Evolutionary conservation across 2,888 invertebrate species (phyloP).

Genomic region (Lumbricus terrestris): DNA sequence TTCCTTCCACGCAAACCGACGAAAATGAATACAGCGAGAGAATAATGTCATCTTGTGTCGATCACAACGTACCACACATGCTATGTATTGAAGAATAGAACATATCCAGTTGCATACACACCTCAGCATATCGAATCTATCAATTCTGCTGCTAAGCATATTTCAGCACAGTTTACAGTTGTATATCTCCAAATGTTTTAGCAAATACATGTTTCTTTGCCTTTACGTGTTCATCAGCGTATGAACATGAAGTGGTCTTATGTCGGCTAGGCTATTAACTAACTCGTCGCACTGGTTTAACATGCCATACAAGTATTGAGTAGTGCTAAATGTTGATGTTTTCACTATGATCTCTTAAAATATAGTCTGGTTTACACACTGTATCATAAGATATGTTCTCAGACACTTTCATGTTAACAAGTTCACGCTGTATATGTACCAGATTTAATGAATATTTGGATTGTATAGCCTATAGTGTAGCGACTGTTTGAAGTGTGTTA

Average conservation of each 20-base stretch:
- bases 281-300: no score
- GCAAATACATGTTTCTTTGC: not conserved
- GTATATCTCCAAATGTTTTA: not conserved
- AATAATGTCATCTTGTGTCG: not conserved
- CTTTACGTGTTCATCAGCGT: not conserved
- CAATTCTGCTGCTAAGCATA: not conserved
- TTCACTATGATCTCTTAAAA: no score
- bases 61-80: not conserved
- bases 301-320: no score
- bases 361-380: no score
- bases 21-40: not conserved
- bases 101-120: not conserved
- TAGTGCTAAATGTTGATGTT: no score
- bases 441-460: no score
- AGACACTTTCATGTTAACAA: no score
- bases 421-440: no score
- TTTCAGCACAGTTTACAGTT: not conserved
- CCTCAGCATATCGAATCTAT: not conserved
- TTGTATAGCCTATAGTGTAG: no score
- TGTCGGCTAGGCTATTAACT: no score
- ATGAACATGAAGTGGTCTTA: not conserved
- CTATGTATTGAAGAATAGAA: constrained; percentile 3
- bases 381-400: no score
- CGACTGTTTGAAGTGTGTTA: no score
- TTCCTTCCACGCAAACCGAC: not conserved